Evolutionary conservation across 1,140 invertebrate species (phyloP).

Genomic region (Bombus superbus): DNA sequence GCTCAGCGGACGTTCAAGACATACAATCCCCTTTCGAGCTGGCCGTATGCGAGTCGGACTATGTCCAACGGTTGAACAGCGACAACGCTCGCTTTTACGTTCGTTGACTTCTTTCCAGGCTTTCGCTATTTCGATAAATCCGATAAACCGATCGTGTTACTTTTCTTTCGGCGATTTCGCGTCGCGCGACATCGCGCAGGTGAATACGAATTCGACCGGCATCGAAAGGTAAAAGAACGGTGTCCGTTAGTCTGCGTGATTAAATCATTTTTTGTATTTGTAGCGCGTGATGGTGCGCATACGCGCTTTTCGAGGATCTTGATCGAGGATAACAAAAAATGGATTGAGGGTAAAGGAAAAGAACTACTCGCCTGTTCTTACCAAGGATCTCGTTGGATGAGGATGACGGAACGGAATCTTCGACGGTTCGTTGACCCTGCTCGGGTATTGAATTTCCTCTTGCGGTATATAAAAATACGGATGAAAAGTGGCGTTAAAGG

Average conservation of each 20-base stretch:
- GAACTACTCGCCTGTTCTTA: not conserved
- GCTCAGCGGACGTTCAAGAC: too few relatives aligned
- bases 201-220: not conserved
- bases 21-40: too few relatives aligned
- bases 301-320: not conserved
- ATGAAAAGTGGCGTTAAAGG: not conserved
- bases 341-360: not conserved
- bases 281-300: too few relatives aligned
- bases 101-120: too few relatives aligned
- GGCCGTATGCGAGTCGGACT: too few relatives aligned
- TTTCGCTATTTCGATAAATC: not conserved
- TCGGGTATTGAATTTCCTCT: not conserved
- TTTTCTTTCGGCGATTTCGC: not conserved
- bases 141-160: not conserved
- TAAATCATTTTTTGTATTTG: not conserved
- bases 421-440: conserved; percentile 10
- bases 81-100: too few relatives aligned
- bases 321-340: not conserved
- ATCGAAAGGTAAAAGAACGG: not conserved
- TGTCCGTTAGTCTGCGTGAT: too few relatives aligned
- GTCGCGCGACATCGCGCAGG: not conserved
- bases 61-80: too few relatives aligned
- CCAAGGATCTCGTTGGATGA: conserved; percentile 24
- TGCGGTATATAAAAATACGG: not conserved
- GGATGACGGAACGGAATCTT: conserved; percentile 42